Conservation (phyloP, 2,113 vertebrate species). For the Phalacrocorax pelagicus region DNA sequence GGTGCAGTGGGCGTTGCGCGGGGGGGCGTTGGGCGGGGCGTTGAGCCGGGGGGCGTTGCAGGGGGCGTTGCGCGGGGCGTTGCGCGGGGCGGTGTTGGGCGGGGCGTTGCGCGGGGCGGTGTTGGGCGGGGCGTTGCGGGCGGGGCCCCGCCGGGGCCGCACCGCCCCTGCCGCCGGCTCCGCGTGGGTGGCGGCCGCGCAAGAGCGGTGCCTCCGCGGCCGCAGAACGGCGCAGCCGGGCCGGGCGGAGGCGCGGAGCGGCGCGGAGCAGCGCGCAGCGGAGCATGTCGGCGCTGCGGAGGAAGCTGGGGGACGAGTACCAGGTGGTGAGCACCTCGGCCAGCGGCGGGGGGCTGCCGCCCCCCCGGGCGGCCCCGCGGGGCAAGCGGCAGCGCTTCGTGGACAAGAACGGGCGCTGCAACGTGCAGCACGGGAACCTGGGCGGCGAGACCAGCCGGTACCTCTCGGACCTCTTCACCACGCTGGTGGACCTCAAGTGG, state of each 20-base stretch:
- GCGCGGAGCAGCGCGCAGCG: neutral
- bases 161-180: too few relatives aligned
- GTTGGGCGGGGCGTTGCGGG: too few relatives aligned
- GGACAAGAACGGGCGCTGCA: slow-evolving; percentile 99
- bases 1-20: too few relatives aligned
- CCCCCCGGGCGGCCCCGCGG: slow-evolving; percentile 75
- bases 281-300: slow-evolving; percentile 93
- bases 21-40: too few relatives aligned
- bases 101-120: too few relatives aligned
- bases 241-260: neutral
- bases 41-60: too few relatives aligned
- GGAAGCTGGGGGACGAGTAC: slow-evolving; percentile 98
- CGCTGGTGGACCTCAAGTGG: slow-evolving; percentile 98
- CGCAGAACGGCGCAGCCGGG: neutral
- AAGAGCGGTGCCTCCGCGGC: neutral
- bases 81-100: too few relatives aligned
- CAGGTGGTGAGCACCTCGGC: slow-evolving; percentile 98
- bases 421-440: slow-evolving; percentile 98
- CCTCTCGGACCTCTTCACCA: slow-evolving; percentile 98
- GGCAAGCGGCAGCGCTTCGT: slow-evolving; percentile 97
- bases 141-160: too few relatives aligned
- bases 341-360: slow-evolving; percentile 84
- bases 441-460: slow-evolving; percentile 96
- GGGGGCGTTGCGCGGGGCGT: too few relatives aligned
- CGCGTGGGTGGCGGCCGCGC: too few relatives aligned